phyloP scores from a whole-genome alignment of 2,888 invertebrate genomes.

The Orchesella flavescens region DNA sequence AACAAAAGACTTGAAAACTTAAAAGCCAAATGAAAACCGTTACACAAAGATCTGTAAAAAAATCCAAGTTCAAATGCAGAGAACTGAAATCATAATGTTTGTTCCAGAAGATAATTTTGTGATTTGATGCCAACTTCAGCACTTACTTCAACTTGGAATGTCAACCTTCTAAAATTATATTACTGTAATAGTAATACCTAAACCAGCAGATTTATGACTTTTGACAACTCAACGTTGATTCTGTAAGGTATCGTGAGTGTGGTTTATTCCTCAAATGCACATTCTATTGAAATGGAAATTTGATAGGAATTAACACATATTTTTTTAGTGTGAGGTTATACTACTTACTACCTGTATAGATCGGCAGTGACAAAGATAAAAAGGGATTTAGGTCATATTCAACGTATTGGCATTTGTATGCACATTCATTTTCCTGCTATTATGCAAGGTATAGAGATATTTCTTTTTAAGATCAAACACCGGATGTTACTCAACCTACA shows the following conservation, averaged over 20 bases:
- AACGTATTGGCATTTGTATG: no score
- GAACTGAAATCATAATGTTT: no score
- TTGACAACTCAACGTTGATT: neutral
- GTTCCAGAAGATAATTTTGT: no score
- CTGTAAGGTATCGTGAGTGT: neutral
- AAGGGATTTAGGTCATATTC: slow-evolving; percentile 20
- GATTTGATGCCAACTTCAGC: no score
- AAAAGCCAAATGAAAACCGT: no score
- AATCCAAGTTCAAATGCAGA: no score
- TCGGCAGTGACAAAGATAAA: slow-evolving; percentile 27
- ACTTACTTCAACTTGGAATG: no score
- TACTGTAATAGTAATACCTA: no score
- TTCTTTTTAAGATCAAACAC: neutral
- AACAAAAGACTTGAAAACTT: no score
- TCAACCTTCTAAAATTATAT: no score
- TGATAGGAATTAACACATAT: neutral
- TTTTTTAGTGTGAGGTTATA: slow-evolving; percentile 1
- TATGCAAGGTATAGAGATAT: neutral
- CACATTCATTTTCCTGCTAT: neutral
- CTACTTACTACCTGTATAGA: slow-evolving; percentile 3
- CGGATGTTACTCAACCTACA: slow-evolving; percentile 17
- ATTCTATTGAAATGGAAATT: slow-evolving; percentile 29
- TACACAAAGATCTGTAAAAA: no score
- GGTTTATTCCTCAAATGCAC: neutral
- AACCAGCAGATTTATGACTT: neutral